Percentiles rank a stretch among this genome's conserved stretches.
These are phyloP conservation scores for Leucophenga montana DNA, from an alignment of 2,888 invertebrate genomes.

Conservation along the genomic window DNA sequence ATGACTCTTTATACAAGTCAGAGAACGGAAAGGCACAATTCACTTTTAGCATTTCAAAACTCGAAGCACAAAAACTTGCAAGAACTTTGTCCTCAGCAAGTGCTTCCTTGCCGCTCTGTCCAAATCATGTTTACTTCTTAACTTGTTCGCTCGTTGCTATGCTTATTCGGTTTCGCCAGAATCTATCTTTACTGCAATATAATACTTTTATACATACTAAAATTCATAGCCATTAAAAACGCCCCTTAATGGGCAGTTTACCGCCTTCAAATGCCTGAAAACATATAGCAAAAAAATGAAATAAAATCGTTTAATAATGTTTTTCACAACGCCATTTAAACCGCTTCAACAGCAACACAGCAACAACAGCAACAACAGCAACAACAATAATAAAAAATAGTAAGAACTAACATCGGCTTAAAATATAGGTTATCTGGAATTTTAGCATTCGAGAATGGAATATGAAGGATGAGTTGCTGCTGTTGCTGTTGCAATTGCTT, in stretches of 20 bases:
- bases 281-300: slow-evolving; percentile 47
- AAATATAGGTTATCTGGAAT: slow-evolving; percentile 65
- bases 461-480: neutral
- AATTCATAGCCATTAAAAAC: slow-evolving; percentile 57
- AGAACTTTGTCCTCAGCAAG: neutral
- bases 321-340: slow-evolving; percentile 66
- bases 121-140: too few relatives aligned
- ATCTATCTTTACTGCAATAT: neutral
- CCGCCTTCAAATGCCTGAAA: slow-evolving; percentile 59
- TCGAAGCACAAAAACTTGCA: neutral
- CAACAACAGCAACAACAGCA: too few relatives aligned
- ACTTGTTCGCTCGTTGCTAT: too few relatives aligned
- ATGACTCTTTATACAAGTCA: slow-evolving; percentile 47
- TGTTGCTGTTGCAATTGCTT: slow-evolving; percentile 2
- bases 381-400: slow-evolving; percentile 20
- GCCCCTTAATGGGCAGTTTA: slow-evolving; percentile 67
- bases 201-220: neutral
- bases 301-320: slow-evolving; percentile 67
- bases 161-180: too few relatives aligned
- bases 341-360: slow-evolving; percentile 1
- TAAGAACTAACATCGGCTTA: slow-evolving; percentile 38
- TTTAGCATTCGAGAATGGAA: slow-evolving; percentile 29
- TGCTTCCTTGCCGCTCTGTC: too few relatives aligned
- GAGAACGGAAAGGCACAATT: neutral
- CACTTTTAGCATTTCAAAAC: too few relatives aligned